A percentile compares a stretch with the other conserved stretches of the same genome.
These are phyloP conservation scores for Lagopus muta DNA, from an alignment of 2,113 vertebrate genomes.

Conservation along the genomic window DNA sequence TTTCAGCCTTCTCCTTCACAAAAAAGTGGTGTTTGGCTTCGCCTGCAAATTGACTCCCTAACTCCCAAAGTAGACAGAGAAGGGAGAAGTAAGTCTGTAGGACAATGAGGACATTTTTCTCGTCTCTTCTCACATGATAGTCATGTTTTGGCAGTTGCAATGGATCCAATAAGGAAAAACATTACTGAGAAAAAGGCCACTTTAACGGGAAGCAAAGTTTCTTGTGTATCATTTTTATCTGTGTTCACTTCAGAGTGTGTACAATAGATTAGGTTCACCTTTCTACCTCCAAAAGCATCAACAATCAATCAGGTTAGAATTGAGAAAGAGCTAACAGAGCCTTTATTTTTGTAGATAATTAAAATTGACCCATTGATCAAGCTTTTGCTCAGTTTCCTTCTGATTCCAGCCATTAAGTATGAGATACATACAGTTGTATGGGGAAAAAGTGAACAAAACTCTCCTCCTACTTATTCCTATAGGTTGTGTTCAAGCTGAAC, in stretches of 20 bases:
- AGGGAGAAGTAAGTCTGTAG: background rate
- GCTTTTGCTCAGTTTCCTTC: slow-evolving; percentile 22
- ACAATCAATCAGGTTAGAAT: slow-evolving; percentile 41
- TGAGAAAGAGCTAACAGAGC: slow-evolving; percentile 25
- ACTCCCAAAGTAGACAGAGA: background rate
- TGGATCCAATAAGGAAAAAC: background rate
- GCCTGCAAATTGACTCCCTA: background rate
- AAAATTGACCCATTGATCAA: slow-evolving; percentile 27
- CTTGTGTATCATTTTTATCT: slow-evolving; percentile 16
- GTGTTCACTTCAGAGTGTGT: background rate
- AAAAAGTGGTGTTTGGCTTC: background rate
- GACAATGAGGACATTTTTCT: background rate
- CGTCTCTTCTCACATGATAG: slow-evolving; percentile 3
- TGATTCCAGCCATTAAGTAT: slow-evolving; percentile 46
- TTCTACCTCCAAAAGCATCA: slow-evolving; percentile 32
- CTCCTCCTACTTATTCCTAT: background rate
- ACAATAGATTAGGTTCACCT: slow-evolving; percentile 10
- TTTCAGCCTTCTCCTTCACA: background rate
- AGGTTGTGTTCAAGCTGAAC: background rate
- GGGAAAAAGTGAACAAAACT: slow-evolving; percentile 19
- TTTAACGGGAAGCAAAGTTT: background rate
- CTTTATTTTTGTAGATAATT: slow-evolving; percentile 47
- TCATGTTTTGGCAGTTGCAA: slow-evolving; percentile 26
- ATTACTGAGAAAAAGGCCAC: background rate
- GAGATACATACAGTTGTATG: background rate